Conservation (phyloP, 1,140 invertebrate genomes). For the Drosophila pandora region DNA sequence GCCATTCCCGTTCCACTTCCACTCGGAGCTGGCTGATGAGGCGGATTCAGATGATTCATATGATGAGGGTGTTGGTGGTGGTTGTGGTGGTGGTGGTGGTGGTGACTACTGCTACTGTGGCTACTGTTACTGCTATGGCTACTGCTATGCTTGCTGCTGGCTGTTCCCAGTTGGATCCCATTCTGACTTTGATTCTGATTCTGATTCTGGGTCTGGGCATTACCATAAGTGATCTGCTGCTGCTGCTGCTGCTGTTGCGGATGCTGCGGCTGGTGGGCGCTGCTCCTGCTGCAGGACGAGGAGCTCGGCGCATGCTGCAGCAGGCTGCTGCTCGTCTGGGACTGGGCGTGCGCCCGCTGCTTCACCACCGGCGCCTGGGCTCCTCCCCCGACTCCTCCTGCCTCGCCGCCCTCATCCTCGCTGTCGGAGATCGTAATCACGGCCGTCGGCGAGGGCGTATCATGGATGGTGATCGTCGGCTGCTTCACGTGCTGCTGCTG, state of each 20-base stretch:
- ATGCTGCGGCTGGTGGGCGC: conserved; percentile 35
- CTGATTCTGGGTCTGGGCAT: conserved; percentile 56
- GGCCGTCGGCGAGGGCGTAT: conserved; percentile 96
- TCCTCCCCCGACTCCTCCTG: conserved; percentile 46
- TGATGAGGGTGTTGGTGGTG: conserved; percentile 59
- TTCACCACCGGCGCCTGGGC: conserved; percentile 70
- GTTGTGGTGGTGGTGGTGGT: conserved; percentile 58
- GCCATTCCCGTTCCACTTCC: conserved; percentile 80
- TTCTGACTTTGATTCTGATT: conserved; percentile 40
- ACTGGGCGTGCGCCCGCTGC: conserved; percentile 83
- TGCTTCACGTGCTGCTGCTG: conserved; percentile 73
- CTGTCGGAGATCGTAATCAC: conserved; percentile 97
- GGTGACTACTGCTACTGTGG: conserved; percentile 64
- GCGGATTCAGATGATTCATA: conserved; percentile 32
- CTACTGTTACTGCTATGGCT: conserved; percentile 51
- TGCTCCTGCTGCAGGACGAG: conserved; percentile 42
- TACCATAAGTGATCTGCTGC: conserved; percentile 74
- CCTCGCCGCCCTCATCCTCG: conserved; percentile 91
- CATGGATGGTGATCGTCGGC: conserved; percentile 93
- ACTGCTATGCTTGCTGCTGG: conserved; percentile 50
- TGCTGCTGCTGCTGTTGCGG: conserved; percentile 43
- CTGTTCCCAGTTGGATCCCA: conserved; percentile 52
- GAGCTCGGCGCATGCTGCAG: conserved; percentile 60
- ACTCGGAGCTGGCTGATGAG: conserved; percentile 63
- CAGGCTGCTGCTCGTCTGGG: conserved; percentile 84